Percentiles rank a stretch among this genome's conserved stretches.
Conservation (phyloP, 1,140 invertebrate genomes). For the Drosophila quadrilineata region DNA sequence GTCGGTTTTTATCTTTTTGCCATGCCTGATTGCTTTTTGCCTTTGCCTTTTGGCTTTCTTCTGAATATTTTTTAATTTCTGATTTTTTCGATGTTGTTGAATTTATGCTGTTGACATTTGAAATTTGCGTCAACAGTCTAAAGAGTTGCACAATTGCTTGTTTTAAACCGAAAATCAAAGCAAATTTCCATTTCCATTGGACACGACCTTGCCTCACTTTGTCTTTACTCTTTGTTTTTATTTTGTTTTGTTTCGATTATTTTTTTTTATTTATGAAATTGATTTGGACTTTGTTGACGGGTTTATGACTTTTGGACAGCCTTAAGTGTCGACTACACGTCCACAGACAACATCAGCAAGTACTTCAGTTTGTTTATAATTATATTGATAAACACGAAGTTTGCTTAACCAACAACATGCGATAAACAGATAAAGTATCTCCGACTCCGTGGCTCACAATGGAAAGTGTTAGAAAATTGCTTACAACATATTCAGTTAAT, state of each 20-base stretch:
- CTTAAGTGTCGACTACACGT: conserved; percentile 26
- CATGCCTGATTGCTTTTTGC: conserved; percentile 31
- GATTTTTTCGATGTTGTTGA: conserved; percentile 4
- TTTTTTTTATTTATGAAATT: no score
- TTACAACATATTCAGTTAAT: no score
- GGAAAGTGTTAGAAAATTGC: no score
- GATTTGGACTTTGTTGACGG: conserved; percentile 21
- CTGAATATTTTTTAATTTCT: conserved; percentile 17
- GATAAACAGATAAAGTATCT: no score
- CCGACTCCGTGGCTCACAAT: no score
- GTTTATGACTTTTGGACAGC: conserved; percentile 13
- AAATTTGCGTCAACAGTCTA: conserved; percentile 51
- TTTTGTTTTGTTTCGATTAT: no score
- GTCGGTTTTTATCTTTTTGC: conserved; percentile 21
- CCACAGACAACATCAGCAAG: conserved; percentile 5
- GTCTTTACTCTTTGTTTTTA: no score
- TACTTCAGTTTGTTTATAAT: conserved; percentile 20
- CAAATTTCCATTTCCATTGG: conserved; percentile 8
- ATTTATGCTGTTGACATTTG: conserved; percentile 43
- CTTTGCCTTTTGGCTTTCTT: conserved; percentile 52
- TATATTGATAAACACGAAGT: conserved; percentile 26
- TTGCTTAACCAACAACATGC: conserved; percentile 10
- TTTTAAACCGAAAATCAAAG: conserved; percentile 8
- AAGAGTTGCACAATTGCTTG: conserved; percentile 53
- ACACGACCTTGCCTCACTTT: conserved; percentile 62